Conservation (phyloP, 1,140 invertebrate species). For the Drosophila carrolli region DNA sequence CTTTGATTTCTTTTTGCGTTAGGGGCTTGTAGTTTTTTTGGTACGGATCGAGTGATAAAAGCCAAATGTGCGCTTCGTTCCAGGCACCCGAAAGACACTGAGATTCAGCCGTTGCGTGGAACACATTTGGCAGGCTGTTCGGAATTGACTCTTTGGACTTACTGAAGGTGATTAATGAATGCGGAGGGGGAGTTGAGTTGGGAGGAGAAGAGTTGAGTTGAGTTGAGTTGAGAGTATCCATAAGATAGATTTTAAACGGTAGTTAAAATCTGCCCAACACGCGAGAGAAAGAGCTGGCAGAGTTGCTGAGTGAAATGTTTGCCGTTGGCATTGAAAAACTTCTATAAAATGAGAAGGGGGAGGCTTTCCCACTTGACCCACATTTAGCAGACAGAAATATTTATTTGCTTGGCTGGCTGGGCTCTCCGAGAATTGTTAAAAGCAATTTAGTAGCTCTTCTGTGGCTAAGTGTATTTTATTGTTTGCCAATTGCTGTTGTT, state of each 20-base stretch:
- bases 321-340: constrained; percentile 41
- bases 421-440: constrained; percentile 60
- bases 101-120: constrained; percentile 15
- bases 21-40: constrained; percentile 12
- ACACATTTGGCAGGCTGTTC: constrained; percentile 26
- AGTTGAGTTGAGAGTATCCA: constrained; percentile 1
- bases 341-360: constrained; percentile 25
- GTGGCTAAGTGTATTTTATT: constrained; percentile 71
- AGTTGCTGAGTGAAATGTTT: constrained; percentile 33
- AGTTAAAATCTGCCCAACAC: constrained; percentile 38
- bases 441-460: constrained; percentile 60
- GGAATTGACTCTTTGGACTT: constrained; percentile 27
- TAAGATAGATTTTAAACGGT: constrained; percentile 31
- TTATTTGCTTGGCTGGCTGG: constrained; percentile 38
- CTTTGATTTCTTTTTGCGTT: constrained; percentile 1
- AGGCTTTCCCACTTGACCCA: constrained; percentile 31
- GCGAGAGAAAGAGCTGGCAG: constrained; percentile 10
- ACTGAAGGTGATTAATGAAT: constrained; percentile 64
- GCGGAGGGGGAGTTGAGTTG: neutral
- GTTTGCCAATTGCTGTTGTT: constrained; percentile 68
- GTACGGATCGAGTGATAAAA: constrained; percentile 58
- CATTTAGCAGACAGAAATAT: constrained; percentile 38
- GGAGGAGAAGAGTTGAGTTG: neutral
- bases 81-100: constrained; percentile 37
- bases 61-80: constrained; percentile 53